Conservation (phyloP, 1,140 invertebrate species). For the Bombus picipes region DNA sequence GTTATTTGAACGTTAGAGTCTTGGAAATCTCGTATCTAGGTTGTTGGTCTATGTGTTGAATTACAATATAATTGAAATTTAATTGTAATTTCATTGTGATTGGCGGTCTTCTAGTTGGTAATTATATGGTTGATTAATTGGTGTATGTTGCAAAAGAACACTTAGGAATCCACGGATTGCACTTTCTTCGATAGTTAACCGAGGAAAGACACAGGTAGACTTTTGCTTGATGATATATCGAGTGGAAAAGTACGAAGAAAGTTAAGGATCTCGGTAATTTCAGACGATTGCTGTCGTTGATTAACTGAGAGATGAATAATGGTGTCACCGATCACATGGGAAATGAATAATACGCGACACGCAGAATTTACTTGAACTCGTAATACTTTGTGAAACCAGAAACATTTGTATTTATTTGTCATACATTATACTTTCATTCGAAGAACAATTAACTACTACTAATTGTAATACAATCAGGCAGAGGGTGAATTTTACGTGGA, state of each 20-base stretch:
- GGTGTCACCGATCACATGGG: not conserved
- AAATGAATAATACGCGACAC: conserved; percentile 14
- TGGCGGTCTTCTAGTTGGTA: not conserved
- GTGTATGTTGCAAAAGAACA: not conserved
- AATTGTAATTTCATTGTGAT: not conserved
- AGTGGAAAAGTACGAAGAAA: conserved; percentile 38
- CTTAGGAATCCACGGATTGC: not conserved
- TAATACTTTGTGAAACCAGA: not conserved
- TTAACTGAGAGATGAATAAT: conserved; percentile 38
- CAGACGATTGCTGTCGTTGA: conserved; percentile 28
- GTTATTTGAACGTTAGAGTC: not conserved
- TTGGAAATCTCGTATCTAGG: not conserved
- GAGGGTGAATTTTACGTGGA: no score
- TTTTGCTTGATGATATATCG: conserved; percentile 21
- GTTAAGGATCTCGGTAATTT: conserved; percentile 35
- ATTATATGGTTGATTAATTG: conserved; percentile 9
- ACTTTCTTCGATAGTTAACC: conserved; percentile 37
- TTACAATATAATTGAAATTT: not conserved
- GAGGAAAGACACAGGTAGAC: not conserved
- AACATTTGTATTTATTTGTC: not conserved
- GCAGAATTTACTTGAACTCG: not conserved
- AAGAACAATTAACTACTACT: not conserved
- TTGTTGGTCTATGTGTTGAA: not conserved
- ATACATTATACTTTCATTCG: not conserved
- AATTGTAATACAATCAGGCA: no score